Evolutionary conservation across 2,113 vertebrate species (phyloP).

Genomic region (Lanius ludovicianus): DNA sequence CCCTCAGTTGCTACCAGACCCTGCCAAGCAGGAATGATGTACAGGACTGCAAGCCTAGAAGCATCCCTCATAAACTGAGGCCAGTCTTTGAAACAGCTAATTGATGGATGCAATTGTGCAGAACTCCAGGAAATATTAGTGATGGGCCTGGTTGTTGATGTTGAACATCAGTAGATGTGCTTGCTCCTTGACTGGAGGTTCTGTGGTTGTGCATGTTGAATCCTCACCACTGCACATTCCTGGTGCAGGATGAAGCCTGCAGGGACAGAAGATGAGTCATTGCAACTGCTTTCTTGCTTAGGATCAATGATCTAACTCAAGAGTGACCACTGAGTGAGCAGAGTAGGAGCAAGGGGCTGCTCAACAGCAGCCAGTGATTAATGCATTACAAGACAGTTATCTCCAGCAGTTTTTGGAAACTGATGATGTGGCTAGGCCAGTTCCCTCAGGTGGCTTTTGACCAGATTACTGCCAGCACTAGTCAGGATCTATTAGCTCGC

Average conservation of each 20-base stretch:
- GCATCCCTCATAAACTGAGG: background rate
- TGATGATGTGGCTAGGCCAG: background rate
- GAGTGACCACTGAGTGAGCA: background rate
- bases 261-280: background rate
- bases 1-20: background rate
- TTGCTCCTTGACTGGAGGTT: background rate
- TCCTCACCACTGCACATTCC: background rate
- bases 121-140: background rate
- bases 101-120: background rate
- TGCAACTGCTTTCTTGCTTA: background rate
- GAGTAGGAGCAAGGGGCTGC: background rate
- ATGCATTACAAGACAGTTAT: accelerated
- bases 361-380: background rate
- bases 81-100: background rate
- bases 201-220: background rate
- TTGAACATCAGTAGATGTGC: background rate
- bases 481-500: background rate
- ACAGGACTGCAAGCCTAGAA: background rate
- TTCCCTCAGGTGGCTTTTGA: background rate
- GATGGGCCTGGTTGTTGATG: background rate
- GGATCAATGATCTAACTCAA: background rate
- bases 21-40: background rate
- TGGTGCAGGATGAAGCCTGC: background rate
- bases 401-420: background rate
- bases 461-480: background rate